phyloP scores from a whole-genome alignment of 2,888 invertebrate species.

The Ferrisia virgata region DNA sequence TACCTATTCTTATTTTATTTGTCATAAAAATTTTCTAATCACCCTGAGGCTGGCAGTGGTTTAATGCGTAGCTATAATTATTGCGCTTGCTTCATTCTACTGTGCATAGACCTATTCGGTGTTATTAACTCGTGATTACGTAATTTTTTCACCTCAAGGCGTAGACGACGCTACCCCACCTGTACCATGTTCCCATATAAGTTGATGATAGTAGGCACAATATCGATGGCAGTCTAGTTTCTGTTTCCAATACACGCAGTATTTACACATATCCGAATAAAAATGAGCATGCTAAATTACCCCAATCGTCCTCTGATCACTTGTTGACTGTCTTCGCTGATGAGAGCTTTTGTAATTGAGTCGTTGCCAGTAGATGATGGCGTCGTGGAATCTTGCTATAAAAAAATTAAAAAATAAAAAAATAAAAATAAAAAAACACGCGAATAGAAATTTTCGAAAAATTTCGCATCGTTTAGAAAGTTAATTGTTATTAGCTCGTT shows the following conservation, averaged over 20 bases:
- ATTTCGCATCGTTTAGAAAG: no score
- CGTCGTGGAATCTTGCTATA: slow-evolving; percentile 62
- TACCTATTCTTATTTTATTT: neutral
- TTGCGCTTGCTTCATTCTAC: neutral
- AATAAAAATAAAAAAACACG: no score
- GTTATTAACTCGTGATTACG: neutral
- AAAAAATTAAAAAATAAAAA: slow-evolving; percentile 50
- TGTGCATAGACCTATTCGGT: neutral
- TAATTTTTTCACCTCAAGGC: neutral
- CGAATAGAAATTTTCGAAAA: neutral
- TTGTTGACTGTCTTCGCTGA: slow-evolving; percentile 56
- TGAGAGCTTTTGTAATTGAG: slow-evolving; percentile 61
- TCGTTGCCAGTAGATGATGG: slow-evolving; percentile 59
- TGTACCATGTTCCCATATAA: neutral
- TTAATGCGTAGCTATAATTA: neutral
- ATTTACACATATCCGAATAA: no score
- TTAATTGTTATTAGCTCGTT: no score
- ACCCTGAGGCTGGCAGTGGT: neutral
- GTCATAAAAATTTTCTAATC: neutral
- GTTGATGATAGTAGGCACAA: no score
- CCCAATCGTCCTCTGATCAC: slow-evolving; percentile 54
- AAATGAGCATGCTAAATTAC: slow-evolving; percentile 50
- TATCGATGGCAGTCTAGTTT: no score
- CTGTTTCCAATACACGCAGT: no score
- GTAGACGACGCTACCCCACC: no score